Conservation (phyloP, 2,113 vertebrate species). For the Scophthalmus maximus region DNA sequence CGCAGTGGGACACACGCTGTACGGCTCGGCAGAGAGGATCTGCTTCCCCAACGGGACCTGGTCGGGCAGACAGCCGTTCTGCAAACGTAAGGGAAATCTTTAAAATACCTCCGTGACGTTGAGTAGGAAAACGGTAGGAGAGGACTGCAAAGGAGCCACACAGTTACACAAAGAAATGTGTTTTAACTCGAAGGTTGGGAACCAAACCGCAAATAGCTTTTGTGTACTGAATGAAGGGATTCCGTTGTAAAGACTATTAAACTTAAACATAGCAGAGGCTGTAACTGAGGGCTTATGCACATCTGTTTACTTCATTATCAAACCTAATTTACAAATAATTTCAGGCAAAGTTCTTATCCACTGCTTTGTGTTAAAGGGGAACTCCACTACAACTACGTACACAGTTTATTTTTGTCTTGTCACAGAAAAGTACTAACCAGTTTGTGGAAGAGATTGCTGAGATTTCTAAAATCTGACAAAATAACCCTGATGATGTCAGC, state of each 20-base stretch:
- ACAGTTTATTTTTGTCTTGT: too few species aligned
- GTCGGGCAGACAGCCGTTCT: slow-evolving; percentile 96
- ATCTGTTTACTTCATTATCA: too few species aligned
- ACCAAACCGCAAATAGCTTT: not conserved
- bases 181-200: not conserved
- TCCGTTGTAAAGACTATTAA: too few species aligned
- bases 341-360: too few species aligned
- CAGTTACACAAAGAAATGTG: not conserved
- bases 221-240: not conserved
- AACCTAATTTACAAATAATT: too few species aligned
- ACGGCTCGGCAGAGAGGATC: slow-evolving; percentile 93
- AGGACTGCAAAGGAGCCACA: not conserved
- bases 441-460: too few species aligned
- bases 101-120: slow-evolving; percentile 24
- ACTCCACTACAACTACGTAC: too few species aligned
- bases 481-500: too few species aligned
- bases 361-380: too few species aligned
- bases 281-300: not conserved
- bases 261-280: not conserved
- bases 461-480: too few species aligned
- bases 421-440: too few species aligned
- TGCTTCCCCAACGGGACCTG: slow-evolving; percentile 96
- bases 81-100: slow-evolving; percentile 89
- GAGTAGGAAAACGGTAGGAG: not conserved
- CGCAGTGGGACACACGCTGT: slow-evolving; percentile 90